Percentiles rank a stretch among this genome's conserved stretches.
Evolutionary conservation across 1,140 invertebrate genomes (phyloP).

Genomic region (Armadillidium nasatum): DNA sequence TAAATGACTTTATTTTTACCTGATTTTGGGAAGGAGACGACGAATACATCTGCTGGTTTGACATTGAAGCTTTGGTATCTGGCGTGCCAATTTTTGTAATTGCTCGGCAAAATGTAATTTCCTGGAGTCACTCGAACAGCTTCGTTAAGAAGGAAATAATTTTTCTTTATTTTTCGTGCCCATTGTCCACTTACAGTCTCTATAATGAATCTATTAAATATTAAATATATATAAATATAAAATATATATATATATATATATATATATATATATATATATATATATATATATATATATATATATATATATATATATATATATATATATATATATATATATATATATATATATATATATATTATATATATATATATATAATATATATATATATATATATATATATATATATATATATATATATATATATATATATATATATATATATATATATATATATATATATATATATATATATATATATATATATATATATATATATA

Average conservation of each 20-base stretch:
- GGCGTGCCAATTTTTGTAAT: neutral
- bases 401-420: no score
- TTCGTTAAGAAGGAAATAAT: neutral
- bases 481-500: no score
- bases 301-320: slow-evolving; percentile 15
- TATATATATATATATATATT: slow-evolving; percentile 9
- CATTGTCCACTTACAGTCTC: neutral
- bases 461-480: no score
- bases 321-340: neutral
- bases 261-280: slow-evolving; percentile 3
- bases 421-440: no score
- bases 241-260: neutral
- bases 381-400: neutral
- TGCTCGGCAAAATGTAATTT: neutral
- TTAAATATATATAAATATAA: slow-evolving; percentile 1
- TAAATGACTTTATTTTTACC: neutral
- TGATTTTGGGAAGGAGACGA: neutral
- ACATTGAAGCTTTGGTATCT: neutral
- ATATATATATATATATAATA: neutral
- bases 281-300: slow-evolving; percentile 11
- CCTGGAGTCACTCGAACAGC: neutral
- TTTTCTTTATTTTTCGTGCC: slow-evolving; percentile 5
- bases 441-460: no score
- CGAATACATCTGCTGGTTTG: neutral
- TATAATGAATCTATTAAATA: neutral